phyloP scores from a whole-genome alignment of 2,113 vertebrate species.

The Calyptomena viridis region DNA sequence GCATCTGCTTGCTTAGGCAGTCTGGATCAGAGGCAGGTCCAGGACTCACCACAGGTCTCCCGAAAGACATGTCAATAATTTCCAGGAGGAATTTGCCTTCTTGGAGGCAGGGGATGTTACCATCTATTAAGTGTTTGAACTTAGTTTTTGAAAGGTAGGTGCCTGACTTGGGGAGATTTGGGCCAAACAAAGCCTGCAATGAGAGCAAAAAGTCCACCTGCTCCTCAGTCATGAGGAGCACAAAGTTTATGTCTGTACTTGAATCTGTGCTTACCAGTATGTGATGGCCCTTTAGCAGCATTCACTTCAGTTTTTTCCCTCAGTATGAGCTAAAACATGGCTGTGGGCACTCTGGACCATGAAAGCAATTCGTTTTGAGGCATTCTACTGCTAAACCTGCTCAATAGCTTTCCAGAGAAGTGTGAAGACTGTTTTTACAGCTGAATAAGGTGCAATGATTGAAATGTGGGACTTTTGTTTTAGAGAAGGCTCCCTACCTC shows the following conservation, averaged over 20 bases:
- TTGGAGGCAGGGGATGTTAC: neutral
- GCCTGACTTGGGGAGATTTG: neutral
- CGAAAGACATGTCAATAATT: neutral
- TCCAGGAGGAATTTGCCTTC: neutral
- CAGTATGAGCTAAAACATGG: neutral
- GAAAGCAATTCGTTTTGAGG: neutral
- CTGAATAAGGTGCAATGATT: neutral
- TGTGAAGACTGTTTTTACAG: conserved; percentile 4
- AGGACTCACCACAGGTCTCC: neutral
- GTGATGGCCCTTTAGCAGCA: neutral
- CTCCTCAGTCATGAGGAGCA: neutral
- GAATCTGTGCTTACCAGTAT: neutral
- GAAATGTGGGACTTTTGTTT: neutral
- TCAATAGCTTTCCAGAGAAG: neutral
- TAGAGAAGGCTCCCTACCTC: neutral
- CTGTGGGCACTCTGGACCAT: neutral
- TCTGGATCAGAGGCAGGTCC: neutral
- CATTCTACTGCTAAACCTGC: neutral
- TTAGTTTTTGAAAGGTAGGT: neutral
- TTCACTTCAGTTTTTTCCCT: neutral
- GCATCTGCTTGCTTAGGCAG: neutral
- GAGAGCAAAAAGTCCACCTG: neutral
- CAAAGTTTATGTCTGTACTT: neutral
- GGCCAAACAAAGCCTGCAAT: neutral
- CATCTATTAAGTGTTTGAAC: neutral